Base-by-base conservation (phyloP, 2,797 vertebrate species). In the Calcarius lapponicus region DNA sequence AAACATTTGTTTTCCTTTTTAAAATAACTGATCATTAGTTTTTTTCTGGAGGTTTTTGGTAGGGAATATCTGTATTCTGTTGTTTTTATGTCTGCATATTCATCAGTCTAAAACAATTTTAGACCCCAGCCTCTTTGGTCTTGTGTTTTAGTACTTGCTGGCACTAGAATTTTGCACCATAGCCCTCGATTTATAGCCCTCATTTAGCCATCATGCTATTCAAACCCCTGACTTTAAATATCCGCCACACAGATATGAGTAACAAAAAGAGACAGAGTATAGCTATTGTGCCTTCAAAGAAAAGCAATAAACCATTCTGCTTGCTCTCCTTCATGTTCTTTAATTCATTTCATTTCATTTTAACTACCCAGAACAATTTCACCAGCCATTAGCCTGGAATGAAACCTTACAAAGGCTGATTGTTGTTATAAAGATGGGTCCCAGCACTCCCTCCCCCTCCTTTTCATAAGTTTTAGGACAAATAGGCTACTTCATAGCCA, bases 331-430 rank as follows among this genome's bases (percentile, higher is more conserved):
- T 97, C 96, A 96, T 97, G 97, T 98, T 98, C 95, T 97, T 98
- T 97, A 98, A 98, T 98, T 98, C 96, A 98, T 98, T 97, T 98
- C 97, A 98, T 98, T 98, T 98, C 95, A 97, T 98, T 98, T 98
- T 98, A 98, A 98, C 97, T 98, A 98, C 97, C 96, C 97, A 96
- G 95, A 98, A 98, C 96, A 98, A 98, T 98, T 98, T 98, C 96
- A 97, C 96, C 96, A 98, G 97, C 97, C 97, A 98, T 98, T 98
- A 98, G 95, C 96, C 97, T 95, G 95, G 97, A 98, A 98, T 97
- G 96, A 98, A 98, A 97, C 86, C 95, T 96, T 93, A 97, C 96
- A 98, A 97, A 96, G 91, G 94, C 95, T 97, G 91, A 97, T 96
- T 97, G 93, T 97, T 98, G 96, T 98, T 97, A 96, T 97, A 96